Base-by-base conservation (phyloP, 2,888 invertebrate species). In the Orthosia gracilis region DNA sequence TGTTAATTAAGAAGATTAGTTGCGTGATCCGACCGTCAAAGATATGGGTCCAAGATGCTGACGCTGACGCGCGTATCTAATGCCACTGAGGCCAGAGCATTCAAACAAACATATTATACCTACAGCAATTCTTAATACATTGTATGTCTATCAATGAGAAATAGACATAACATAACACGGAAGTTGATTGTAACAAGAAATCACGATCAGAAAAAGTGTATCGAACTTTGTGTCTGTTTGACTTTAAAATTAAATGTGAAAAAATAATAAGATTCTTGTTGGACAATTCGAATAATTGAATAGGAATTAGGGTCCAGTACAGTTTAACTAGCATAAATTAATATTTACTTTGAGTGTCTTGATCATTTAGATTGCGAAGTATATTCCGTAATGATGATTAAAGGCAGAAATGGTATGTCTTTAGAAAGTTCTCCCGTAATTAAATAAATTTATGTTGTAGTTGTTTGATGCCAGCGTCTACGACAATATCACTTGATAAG, bases 91-190 rank as follows among this genome's bases (percentile, higher is more conserved):
- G 3, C n/a, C 45, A 18, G 49, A 69, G 12, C 21, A 64, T 64
- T 52, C 31, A 73, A 59, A 69, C 23, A 69, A 72, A 66, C 50
- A 63, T 71, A 71, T 49, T 65, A 73, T 73, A 59, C 40, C 45
- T 66, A 61, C 26, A 54, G 23, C 31, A 18, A 69, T 78, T 73
- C 18, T 64, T 58, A 66, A 69, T 54, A 77, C 59, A 82, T 70
- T 69, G 78, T 69, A 49, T 31, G 31, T 66, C 18, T 76, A 58
- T 65, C 57, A 82, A 57, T 61, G 66, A 69, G 31, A 57, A 57
- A 58, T 80, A 82, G 65, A 69, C 70, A 61, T 23, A 82, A 58
- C 57, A 67, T 23, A 64, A 79, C 54, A n/a, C n/a, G 57, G 77
- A 82, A 49, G 49, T 79, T 67, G 54, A 69, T 49, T 21, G 13